phyloP scores from a whole-genome alignment of 2,888 invertebrate genomes.

The Drosophila glabriapex region DNA sequence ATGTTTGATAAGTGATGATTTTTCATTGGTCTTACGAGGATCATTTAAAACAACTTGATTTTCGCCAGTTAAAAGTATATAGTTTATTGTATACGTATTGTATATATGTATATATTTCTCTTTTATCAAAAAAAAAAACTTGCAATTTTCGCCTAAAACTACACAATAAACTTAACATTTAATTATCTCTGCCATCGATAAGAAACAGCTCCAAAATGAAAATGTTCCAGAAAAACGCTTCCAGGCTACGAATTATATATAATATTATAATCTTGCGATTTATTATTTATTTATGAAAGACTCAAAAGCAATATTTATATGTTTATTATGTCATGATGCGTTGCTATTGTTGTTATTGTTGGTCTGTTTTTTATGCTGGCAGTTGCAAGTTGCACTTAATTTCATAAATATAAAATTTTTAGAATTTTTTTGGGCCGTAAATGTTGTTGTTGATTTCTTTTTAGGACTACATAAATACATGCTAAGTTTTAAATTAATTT shows the following conservation, averaged over 20 bases:
- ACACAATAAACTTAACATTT: conserved; percentile 78
- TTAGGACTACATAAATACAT: conserved; percentile 54
- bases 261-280: conserved; percentile 8
- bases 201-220: conserved; percentile 27
- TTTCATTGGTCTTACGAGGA: background rate
- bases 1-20: background rate
- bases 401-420: conserved; percentile 20
- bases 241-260: conserved; percentile 31
- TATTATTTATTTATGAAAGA: conserved; percentile 66
- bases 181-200: conserved; percentile 41
- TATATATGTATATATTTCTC: conserved; percentile 43
- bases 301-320: conserved; percentile 80
- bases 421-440: conserved; percentile 24
- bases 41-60: conserved; percentile 5
- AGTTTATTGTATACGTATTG: conserved; percentile 61
- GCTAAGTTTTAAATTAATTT: conserved; percentile 67
- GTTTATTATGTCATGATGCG: conserved; percentile 44
- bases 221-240: conserved; percentile 41
- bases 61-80: conserved; percentile 72
- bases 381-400: conserved; percentile 51
- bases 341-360: conserved; percentile 23
- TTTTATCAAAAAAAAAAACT: conserved; percentile 63
- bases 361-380: conserved; percentile 45
- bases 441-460: conserved; percentile 9
- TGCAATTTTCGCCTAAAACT: conserved; percentile 73